Percentiles rank a stretch among this genome's conserved stretches.
Evolutionary conservation across 1,140 invertebrate species (phyloP).

Genomic region (Acromyrmex charruanus): DNA sequence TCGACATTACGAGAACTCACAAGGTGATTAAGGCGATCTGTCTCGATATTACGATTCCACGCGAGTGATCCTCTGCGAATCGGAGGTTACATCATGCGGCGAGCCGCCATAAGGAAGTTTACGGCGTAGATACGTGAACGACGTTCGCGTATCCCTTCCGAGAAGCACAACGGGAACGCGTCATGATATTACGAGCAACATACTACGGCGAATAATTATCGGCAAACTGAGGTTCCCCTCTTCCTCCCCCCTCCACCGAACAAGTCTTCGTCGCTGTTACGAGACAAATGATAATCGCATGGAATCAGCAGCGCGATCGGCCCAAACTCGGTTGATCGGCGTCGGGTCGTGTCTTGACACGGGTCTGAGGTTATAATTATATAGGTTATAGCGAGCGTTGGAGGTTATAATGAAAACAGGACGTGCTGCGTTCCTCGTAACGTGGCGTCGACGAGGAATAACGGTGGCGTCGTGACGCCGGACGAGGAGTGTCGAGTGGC

Average conservation of each 20-base stretch:
- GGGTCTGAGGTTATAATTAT: conserved; percentile 72
- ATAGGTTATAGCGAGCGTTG: conserved; percentile 82
- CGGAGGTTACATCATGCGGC: conserved; percentile 17
- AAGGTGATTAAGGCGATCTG: neutral
- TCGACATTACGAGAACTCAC: neutral
- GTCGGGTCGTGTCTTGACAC: neutral
- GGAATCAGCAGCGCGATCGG: neutral
- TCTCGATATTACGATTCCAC: neutral
- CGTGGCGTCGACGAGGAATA: conserved; percentile 3
- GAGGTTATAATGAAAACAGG: conserved; percentile 65
- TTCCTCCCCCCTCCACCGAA: neutral
- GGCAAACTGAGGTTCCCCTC: neutral
- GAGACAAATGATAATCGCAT: conserved; percentile 44
- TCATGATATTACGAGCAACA: neutral
- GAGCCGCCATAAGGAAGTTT: neutral
- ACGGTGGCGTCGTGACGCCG: conserved; percentile 9
- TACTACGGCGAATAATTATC: conserved; percentile 1
- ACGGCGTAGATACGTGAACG: neutral
- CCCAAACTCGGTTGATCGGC: too few relatives aligned
- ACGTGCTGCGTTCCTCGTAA: conserved; percentile 8
- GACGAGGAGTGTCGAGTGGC: conserved; percentile 3
- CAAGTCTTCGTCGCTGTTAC: neutral
- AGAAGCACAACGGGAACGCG: neutral
- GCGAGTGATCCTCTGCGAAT: neutral
- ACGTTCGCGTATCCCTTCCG: neutral